Base-by-base conservation (phyloP, 1,140 invertebrate genomes). In the Brachionus paranguensis region DNA sequence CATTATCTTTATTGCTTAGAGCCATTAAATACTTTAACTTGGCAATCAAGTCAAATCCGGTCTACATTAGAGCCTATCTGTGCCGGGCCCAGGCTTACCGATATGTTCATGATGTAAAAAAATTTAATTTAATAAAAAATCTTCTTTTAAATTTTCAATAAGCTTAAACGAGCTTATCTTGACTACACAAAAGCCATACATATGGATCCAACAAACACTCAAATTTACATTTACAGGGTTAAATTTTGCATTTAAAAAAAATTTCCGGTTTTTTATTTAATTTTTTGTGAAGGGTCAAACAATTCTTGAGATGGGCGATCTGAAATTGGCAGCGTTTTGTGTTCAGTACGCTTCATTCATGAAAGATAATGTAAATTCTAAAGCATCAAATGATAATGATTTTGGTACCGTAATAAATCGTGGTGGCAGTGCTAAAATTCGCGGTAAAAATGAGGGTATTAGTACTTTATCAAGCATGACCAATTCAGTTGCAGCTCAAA, bases 291-390 rank as follows among this genome's bases (percentile, higher is more conserved):
- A 88, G 88, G 89, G 89, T 47, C 86, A 88, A 68, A 79, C 89
- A n/a, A 85, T 89, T 14, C 84, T 89, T 14, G 87, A 89, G 85
- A 85, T 88, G 84, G 88, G 89, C 41, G 86, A 88, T 65, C 70
- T 88, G 20, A 88, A 89, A 20, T 81, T 89, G 45, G 89, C 89
- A 20, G 87, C 88, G 5, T 89, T 89, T 86, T 89, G 89, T 87
- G 88, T 89, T 12, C 86, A 86, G 86, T 87, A 86, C 79, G 85
- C 79, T 20, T 47, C 76, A 20, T 70, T 74, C 76, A 24, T 84
- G 85, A 79, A 37, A 12, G 37, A 84, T 68, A 50, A 84, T 14
- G 1, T 60, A 7, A 55, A 43, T 43, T 10, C 45, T 20, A 55
- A 20, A 45, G 14, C 83, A 20, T n/a, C 6, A 24, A 41, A 60